phyloP scores from a whole-genome alignment of 2,797 vertebrate genomes.

The Coracias cyanogaster region DNA sequence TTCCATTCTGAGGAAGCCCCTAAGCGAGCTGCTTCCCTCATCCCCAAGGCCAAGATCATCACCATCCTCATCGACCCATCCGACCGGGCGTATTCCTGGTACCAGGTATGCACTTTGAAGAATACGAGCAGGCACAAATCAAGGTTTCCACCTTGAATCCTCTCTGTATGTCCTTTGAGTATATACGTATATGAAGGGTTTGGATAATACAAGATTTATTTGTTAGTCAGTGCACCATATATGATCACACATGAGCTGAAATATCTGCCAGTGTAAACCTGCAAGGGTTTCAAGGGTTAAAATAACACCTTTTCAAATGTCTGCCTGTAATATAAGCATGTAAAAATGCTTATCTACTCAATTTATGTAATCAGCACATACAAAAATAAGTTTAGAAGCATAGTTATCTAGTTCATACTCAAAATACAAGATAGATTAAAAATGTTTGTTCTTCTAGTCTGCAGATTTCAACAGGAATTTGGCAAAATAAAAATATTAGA shows the following conservation, averaged over 20 bases:
- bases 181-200: not conserved
- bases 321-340: not conserved
- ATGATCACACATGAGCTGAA: not conserved
- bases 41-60: constrained; percentile 96
- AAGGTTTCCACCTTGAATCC: not conserved
- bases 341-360: not conserved
- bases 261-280: not conserved
- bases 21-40: constrained; percentile 87
- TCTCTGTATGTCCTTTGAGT: not conserved
- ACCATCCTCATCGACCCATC: constrained; percentile 96
- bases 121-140: not conserved
- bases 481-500: not conserved
- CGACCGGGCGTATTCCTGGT: constrained; percentile 96
- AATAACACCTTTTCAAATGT: not conserved
- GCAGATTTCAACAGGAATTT: not conserved
- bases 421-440: not conserved
- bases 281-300: not conserved
- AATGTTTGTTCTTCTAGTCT: not conserved
- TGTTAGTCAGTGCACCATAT: not conserved
- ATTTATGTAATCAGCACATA: not conserved
- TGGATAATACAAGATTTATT: not conserved
- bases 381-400: not conserved
- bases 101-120: constrained; percentile 84
- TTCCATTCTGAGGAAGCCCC: constrained; percentile 96
- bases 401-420: not conserved